Evolutionary conservation across 2,797 vertebrate species (phyloP).

Genomic region (Novumbra hubbsi): DNA sequence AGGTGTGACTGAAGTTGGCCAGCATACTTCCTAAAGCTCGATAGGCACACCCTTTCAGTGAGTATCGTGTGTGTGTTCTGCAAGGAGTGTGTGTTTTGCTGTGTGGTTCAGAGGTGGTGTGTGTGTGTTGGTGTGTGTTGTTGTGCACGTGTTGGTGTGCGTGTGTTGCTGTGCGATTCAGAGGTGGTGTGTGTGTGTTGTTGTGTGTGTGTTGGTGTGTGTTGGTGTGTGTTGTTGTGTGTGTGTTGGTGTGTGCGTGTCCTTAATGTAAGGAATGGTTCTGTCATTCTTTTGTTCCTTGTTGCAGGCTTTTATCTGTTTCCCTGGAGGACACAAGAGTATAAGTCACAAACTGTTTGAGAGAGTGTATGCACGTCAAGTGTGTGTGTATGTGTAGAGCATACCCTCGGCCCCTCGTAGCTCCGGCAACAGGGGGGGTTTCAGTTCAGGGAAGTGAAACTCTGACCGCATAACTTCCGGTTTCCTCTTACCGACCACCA

Average conservation of each 20-base stretch:
- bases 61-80: constrained; percentile 13
- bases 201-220: constrained; percentile 68
- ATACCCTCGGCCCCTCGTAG: constrained; percentile 49
- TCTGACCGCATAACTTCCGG: constrained; percentile 23
- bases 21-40: too few species aligned
- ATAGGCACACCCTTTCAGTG: too few species aligned
- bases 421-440: constrained; percentile 40
- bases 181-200: constrained; percentile 54
- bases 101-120: constrained; percentile 16
- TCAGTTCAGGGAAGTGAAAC: constrained; percentile 58
- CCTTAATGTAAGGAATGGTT: constrained; percentile 58
- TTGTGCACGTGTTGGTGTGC: constrained; percentile 21
- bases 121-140: constrained; percentile 30
- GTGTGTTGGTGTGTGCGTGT: constrained; percentile 29
- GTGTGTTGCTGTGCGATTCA: background rate
- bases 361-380: background rate
- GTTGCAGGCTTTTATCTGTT: constrained; percentile 53
- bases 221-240: background rate
- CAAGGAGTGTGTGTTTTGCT: constrained; percentile 23
- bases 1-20: too few species aligned
- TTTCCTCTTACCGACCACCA: constrained; percentile 27
- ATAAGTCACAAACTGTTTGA: background rate
- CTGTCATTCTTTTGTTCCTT: constrained; percentile 73
- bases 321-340: background rate
- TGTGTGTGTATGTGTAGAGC: background rate